Percentiles rank a stretch among this genome's conserved stretches.
These are phyloP conservation scores for Margarornis squamiger DNA, from an alignment of 2,797 vertebrate species.

Conservation along the genomic window DNA sequence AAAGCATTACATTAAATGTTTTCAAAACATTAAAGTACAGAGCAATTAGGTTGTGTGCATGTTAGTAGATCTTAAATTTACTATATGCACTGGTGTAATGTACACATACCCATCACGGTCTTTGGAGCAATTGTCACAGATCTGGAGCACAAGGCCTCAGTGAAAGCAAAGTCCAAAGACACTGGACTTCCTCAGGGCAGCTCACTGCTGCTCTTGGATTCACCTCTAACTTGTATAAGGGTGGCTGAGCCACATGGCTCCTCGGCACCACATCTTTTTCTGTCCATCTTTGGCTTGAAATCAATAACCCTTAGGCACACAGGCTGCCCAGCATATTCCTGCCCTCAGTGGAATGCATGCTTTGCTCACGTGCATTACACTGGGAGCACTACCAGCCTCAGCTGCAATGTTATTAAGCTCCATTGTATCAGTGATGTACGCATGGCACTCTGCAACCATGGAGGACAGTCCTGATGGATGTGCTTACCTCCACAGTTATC, in stretches of 20 bases:
- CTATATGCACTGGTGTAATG: background rate
- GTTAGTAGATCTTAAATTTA: background rate
- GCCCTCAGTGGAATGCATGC: too few relatives aligned
- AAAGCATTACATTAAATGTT: background rate
- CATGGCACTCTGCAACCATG: rapidly evolving
- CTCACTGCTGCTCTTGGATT: background rate
- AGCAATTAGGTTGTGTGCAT: rapidly evolving
- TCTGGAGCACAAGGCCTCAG: background rate
- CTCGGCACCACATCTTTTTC: rapidly evolving
- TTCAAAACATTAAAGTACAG: background rate
- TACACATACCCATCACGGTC: background rate
- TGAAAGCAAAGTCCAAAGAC: rapidly evolving
- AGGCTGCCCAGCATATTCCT: background rate
- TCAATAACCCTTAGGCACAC: background rate
- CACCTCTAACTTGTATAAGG: rapidly evolving
- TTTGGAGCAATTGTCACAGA: background rate
- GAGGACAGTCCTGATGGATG: background rate
- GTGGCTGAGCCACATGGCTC: background rate
- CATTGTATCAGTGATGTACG: rapidly evolving
- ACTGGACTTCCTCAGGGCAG: background rate
- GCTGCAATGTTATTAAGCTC: background rate
- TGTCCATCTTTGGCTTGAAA: background rate
- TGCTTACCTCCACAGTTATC: background rate
- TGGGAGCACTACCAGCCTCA: rapidly evolving
- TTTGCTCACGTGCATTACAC: background rate